phyloP scores from a whole-genome alignment of 37 sponge, comb jelly and placozoan species.

The Spongilla lacustris region DNA sequence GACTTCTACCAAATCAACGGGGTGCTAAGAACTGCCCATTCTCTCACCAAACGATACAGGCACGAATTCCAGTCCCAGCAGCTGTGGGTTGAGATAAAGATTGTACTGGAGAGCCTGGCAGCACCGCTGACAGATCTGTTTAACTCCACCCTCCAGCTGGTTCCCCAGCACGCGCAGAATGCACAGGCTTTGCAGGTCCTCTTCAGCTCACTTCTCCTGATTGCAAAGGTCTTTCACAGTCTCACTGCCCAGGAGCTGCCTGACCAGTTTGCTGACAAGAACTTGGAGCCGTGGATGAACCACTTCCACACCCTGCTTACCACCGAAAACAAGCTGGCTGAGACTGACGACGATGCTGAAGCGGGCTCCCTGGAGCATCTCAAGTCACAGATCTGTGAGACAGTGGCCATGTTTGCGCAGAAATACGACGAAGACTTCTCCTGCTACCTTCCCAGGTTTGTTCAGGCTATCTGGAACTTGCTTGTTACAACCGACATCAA shows the following conservation, averaged over 20 bases:
- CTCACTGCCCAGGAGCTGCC: constrained; percentile 94
- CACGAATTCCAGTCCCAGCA: constrained; percentile 95
- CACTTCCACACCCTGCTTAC: constrained; percentile 83
- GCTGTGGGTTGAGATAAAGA: constrained; percentile 93
- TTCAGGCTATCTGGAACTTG: constrained; percentile 89
- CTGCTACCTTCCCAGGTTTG: constrained; percentile 83
- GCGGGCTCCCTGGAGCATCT: constrained; percentile 89
- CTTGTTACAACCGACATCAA: constrained; percentile 84
- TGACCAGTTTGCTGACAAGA: constrained; percentile 96
- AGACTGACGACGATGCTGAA: constrained; percentile 88
- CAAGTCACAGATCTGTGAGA: constrained; percentile 93
- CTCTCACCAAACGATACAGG: constrained; percentile 92
- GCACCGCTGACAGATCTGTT: constrained; percentile 85
- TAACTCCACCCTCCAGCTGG: constrained; percentile 77
- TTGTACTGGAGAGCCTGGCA: constrained; percentile 91
- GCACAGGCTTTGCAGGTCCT: constrained; percentile 74
- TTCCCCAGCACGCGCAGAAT: constrained; percentile 76
- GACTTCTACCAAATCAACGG: constrained; percentile 98
- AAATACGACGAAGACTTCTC: constrained; percentile 98
- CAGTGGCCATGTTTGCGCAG: constrained; percentile 94
- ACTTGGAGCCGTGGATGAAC: constrained; percentile 93
- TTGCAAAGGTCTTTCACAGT: constrained; percentile 92
- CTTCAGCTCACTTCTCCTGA: constrained; percentile 91
- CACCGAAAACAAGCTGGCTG: constrained; percentile 81
- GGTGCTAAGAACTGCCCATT: constrained; percentile 96